phyloP scores from a whole-genome alignment of 1,140 invertebrate species.

The Hylyphantes graminicola region DNA sequence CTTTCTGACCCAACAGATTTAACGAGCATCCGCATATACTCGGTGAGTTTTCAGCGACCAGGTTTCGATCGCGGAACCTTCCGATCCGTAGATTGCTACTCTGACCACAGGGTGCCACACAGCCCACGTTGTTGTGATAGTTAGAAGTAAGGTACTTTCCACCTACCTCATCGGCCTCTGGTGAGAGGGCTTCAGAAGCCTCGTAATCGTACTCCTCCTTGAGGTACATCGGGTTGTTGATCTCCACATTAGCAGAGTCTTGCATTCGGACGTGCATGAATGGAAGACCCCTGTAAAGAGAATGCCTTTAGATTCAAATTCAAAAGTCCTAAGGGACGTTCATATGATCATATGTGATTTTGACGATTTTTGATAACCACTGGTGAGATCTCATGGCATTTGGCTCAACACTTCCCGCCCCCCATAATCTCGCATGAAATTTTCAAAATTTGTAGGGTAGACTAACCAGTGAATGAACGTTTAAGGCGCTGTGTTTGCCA shows the following conservation, averaged over 20 bases:
- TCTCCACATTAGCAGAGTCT: constrained; percentile 79
- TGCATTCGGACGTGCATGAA: constrained; percentile 83
- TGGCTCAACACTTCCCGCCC: not conserved
- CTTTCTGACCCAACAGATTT: too few species aligned
- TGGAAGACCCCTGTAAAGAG: constrained; percentile 71
- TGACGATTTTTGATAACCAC: not conserved
- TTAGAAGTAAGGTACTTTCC: too few species aligned
- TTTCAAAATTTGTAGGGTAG: too few species aligned
- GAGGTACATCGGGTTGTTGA: constrained; percentile 86
- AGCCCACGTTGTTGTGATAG: too few species aligned
- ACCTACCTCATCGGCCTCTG: constrained; percentile 74
- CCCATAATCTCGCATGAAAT: not conserved
- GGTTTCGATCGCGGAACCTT: too few species aligned
- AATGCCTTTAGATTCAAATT: not conserved
- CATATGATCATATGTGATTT: constrained; percentile 11
- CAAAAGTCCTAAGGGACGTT: not conserved
- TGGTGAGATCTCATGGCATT: too few species aligned
- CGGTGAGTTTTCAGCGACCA: too few species aligned
- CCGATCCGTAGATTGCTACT: too few species aligned
- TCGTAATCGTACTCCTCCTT: constrained; percentile 75
- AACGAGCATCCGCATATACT: too few species aligned
- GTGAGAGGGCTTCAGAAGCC: constrained; percentile 71
- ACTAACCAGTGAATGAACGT: too few species aligned
- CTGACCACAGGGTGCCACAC: too few species aligned
- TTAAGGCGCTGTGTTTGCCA: too few species aligned